These are phyloP conservation scores for Aproaerema taeniolella DNA, from an alignment of 2,888 invertebrate genomes.

Conservation along the genomic window DNA sequence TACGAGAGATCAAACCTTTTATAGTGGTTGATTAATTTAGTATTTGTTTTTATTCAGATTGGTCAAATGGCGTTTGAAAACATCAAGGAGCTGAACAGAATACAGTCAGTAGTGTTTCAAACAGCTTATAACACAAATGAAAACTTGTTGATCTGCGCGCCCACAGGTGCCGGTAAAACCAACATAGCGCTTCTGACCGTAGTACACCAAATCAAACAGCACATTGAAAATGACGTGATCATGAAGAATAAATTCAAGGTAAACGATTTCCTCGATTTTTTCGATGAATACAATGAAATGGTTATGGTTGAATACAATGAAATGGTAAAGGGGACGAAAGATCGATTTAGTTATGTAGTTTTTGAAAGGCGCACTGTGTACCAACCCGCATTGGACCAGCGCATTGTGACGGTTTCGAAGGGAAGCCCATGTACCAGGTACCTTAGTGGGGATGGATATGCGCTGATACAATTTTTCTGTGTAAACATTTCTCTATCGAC, in stretches of 20 bases:
- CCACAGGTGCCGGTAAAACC: slow-evolving; percentile 99
- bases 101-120: slow-evolving; percentile 97
- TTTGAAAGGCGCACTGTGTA: not conserved
- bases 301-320: too few relatives aligned
- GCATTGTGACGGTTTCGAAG: too few relatives aligned
- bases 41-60: slow-evolving; percentile 73
- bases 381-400: too few relatives aligned
- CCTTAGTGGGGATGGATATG: too few relatives aligned
- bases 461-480: too few relatives aligned
- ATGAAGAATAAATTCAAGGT: slow-evolving; percentile 96
- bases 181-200: slow-evolving; percentile 97
- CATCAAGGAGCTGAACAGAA: slow-evolving; percentile 91
- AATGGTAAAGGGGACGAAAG: too few relatives aligned
- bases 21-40: too few relatives aligned
- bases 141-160: slow-evolving; percentile 98
- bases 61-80: slow-evolving; percentile 94
- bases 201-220: slow-evolving; percentile 91
- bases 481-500: too few relatives aligned
- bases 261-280: too few relatives aligned
- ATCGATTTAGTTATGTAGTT: slow-evolving; percentile 18
- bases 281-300: too few relatives aligned
- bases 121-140: slow-evolving; percentile 97
- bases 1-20: too few relatives aligned
- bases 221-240: slow-evolving; percentile 88
- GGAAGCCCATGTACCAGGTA: too few relatives aligned